phyloP scores from a whole-genome alignment of 2,797 vertebrate species.

The Neosilurus mollespiculum region DNA sequence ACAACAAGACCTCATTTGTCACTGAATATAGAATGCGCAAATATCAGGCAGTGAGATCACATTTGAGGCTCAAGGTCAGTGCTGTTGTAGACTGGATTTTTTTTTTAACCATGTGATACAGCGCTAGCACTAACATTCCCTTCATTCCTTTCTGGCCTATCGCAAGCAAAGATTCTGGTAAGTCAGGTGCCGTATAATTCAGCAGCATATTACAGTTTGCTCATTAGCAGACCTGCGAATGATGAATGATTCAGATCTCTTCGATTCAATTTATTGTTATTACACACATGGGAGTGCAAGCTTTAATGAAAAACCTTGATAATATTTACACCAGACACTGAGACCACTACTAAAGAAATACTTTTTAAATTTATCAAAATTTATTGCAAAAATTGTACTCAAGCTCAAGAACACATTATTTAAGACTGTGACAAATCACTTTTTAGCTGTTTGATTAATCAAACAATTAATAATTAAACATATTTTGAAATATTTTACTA shows the following conservation, averaged over 20 bases:
- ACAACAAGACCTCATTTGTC: slow-evolving; percentile 28
- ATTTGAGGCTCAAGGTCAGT: neutral
- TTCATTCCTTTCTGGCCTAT: slow-evolving; percentile 56
- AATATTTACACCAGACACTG: neutral
- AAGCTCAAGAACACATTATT: neutral
- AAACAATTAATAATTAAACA: too few species aligned
- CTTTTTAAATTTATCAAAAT: neutral
- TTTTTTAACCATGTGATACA: slow-evolving; percentile 3
- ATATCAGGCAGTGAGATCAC: neutral
- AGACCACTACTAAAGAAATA: neutral
- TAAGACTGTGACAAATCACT: neutral
- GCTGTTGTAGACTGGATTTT: neutral
- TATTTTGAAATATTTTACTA: neutral
- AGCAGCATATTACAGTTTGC: slow-evolving; percentile 63
- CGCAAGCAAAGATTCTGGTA: slow-evolving; percentile 65
- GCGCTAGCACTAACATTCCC: neutral
- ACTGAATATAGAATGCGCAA: neutral
- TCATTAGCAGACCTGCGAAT: slow-evolving; percentile 65
- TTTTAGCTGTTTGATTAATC: neutral
- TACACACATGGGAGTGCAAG: slow-evolving; percentile 1
- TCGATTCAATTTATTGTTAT: slow-evolving; percentile 21
- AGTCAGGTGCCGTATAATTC: slow-evolving; percentile 61
- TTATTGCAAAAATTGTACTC: neutral
- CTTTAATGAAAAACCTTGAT: neutral
- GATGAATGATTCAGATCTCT: slow-evolving; percentile 48